Evolutionary conservation across 2,797 vertebrate species (phyloP), one percentile per base, ranked within the genome.

Genomic region (Sphaeramia orbicularis): DNA sequence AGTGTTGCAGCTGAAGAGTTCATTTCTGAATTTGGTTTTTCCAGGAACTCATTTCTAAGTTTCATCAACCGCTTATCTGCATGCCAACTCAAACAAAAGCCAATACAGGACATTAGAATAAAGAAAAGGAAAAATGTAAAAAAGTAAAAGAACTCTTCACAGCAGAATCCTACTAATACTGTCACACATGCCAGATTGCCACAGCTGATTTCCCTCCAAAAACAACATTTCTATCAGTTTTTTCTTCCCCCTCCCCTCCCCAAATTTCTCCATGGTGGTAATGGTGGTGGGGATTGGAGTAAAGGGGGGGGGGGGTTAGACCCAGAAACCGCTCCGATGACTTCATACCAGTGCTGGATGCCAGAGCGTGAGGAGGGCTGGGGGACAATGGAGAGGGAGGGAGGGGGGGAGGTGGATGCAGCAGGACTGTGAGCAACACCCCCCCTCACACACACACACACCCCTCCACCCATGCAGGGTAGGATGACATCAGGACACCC

Each of bases 261-360:
- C 4, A 2, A 4, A 32, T n/a, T 16, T 53, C 60, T 48, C 44
- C 11, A 15, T 47, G 38, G 65, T 74, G 78, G 66, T 74, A 59
- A 43, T 65, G 62, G 62, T 86, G 78, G 86, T 84, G 52, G 71
- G 59, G 72, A 87, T 53, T 68, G 60, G 37, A 65, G 21, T 32
- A 27, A 27, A 13, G 40, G 47, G 47, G 19, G 24, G 36, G 18
- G 49, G 62, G 56, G 58, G 41, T 55, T 43, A 62, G 60, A 77
- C 71, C 61, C 66, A 61, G 58, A 74, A 66, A 52, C 58, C 10
- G 57, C 72, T 69, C 38, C 24, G 16, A 83, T 90, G 87, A 92
- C 83, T 88, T 90, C 88, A 90, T 85, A 68, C 63, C 55, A 78
- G 67, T 79, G 66, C 74, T 74, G 73, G 76, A 80, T 89, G 79